Conservation (phyloP, 2,113 vertebrate genomes). For the Nymphicus hollandicus region DNA sequence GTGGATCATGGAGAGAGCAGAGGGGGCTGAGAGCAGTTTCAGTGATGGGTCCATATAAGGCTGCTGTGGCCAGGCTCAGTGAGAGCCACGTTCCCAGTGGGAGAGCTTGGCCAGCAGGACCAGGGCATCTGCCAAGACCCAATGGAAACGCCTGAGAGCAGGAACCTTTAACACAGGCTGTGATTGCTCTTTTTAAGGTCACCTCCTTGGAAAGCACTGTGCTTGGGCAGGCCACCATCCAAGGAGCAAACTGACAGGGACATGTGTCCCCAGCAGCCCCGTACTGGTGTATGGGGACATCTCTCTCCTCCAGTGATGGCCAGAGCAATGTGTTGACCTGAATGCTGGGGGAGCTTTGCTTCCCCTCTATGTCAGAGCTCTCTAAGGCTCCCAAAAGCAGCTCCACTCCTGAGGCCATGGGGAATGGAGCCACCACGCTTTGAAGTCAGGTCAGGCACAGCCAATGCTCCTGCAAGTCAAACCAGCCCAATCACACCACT, state of each 20-base stretch:
- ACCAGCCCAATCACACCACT: not conserved
- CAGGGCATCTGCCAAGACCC: not conserved
- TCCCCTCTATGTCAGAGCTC: fast-evolving
- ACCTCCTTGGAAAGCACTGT: not conserved
- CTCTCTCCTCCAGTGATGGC: not conserved
- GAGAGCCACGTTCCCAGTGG: not conserved
- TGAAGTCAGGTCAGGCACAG: not conserved
- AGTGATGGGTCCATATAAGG: not conserved
- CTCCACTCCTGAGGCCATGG: fast-evolving
- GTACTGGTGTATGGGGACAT: fast-evolving
- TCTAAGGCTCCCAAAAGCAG: not conserved
- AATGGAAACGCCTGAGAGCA: not conserved
- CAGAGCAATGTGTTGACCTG: not conserved
- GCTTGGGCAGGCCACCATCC: not conserved
- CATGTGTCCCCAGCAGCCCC: not conserved
- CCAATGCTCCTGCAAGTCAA: not conserved
- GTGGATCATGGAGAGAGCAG: not conserved
- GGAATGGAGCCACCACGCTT: fast-evolving
- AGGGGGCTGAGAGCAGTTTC: fast-evolving
- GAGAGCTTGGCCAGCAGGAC: not conserved
- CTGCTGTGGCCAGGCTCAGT: not conserved
- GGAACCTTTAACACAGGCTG: not conserved
- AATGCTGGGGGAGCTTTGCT: not conserved
- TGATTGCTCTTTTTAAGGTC: constrained; percentile 25
- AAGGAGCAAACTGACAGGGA: not conserved